A percentile compares a stretch with the other conserved stretches of the same genome.
Conservation (phyloP, 2,797 vertebrate genomes). For the Rhincodon typus region DNA sequence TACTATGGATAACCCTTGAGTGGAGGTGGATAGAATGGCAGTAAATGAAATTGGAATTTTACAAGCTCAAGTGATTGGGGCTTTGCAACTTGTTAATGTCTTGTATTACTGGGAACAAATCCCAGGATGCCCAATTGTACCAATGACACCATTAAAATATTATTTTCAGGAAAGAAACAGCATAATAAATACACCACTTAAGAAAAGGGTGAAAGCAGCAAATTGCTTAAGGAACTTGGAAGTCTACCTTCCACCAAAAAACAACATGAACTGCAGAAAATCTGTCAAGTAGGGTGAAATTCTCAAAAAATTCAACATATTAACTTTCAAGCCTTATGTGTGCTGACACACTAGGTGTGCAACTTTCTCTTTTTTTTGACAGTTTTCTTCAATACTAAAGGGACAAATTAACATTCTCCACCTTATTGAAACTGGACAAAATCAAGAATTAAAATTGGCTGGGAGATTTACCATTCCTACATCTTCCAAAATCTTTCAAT, state of each 20-base stretch:
- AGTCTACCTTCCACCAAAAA: neutral
- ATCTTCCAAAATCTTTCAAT: neutral
- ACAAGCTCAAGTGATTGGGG: neutral
- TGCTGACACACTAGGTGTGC: neutral
- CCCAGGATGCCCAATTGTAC: neutral
- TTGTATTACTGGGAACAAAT: neutral
- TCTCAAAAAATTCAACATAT: neutral
- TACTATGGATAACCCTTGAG: neutral
- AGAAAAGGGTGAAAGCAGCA: neutral
- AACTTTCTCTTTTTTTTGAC: neutral
- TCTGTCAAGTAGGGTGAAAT: neutral
- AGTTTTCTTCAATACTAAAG: neutral
- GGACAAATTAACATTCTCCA: neutral
- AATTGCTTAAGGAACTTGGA: neutral
- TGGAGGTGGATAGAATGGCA: neutral
- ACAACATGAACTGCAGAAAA: neutral
- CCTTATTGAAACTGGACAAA: neutral
- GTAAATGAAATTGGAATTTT: neutral
- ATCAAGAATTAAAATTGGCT: too few species aligned
- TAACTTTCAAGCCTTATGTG: neutral
- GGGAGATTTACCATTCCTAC: neutral
- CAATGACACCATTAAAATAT: neutral
- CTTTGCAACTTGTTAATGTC: neutral
- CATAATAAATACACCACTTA: neutral
- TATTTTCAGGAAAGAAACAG: neutral